phyloP scores from a whole-genome alignment of 2,888 invertebrate genomes.

The Drosophila trichaetosa region DNA sequence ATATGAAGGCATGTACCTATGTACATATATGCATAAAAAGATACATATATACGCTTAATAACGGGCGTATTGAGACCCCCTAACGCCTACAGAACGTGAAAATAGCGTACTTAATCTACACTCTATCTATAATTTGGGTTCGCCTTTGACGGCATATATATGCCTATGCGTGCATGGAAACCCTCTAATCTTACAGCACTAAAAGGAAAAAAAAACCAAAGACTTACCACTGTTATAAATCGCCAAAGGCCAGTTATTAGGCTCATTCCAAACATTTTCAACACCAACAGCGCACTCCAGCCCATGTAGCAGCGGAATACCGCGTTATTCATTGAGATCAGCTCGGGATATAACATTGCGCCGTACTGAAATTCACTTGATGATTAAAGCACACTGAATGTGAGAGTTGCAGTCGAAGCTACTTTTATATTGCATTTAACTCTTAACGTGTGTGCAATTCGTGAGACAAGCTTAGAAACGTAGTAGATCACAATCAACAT shows the following conservation, averaged over 20 bases:
- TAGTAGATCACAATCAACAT: neutral
- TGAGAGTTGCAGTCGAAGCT: neutral
- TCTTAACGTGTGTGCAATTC: neutral
- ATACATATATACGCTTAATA: neutral
- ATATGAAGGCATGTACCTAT: neutral
- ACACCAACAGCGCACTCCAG: constrained; percentile 82
- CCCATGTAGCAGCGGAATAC: constrained; percentile 83
- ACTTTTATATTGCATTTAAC: neutral
- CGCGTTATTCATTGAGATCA: constrained; percentile 65
- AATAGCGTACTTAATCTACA: neutral
- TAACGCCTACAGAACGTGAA: neutral
- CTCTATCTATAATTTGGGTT: neutral
- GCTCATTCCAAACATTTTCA: constrained; percentile 84
- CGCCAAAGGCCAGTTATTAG: constrained; percentile 83
- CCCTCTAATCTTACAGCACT: constrained; percentile 38
- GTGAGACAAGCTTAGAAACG: neutral
- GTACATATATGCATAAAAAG: neutral
- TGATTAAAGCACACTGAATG: constrained; percentile 20
- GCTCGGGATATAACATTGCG: constrained; percentile 52
- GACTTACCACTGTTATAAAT: constrained; percentile 82
- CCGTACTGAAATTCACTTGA: constrained; percentile 2
- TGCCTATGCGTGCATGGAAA: constrained; percentile 12
- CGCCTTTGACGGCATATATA: neutral
- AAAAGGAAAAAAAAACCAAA: constrained; percentile 13
- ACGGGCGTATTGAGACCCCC: neutral